Evolutionary conservation across 2,113 vertebrate species (phyloP), one percentile per base, ranked within the genome.

Genomic region (Cariama cristata): DNA sequence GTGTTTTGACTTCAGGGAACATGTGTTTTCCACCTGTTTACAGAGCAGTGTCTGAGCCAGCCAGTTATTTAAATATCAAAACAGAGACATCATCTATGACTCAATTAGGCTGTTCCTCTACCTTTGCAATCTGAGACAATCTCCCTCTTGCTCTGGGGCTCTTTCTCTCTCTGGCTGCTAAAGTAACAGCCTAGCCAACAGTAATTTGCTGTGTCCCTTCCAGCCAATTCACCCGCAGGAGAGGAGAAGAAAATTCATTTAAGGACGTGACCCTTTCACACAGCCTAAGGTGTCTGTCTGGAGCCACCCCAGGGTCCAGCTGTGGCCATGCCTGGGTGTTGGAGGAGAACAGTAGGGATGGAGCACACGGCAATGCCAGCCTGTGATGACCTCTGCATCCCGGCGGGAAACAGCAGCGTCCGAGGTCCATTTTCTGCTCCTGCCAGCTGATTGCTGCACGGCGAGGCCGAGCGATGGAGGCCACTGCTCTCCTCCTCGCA

Each of bases 391-490:
- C 11, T 19, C 32, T 12, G 38, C 33, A 18, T 44, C 52, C 23
- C 4, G 0, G 21, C 24, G 38, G 35, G 55, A 58, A 53, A 14
- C 56, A 62, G 18, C 35, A 24, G 4, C 12, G 24, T 14, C 68
- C 12, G 4, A 16, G 58, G 21, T 23, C 72, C 20, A 2, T 5
- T 52, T 32, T n/a, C 45, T 1, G 0, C 4, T 14, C 40, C 73
- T n/a, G 15, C 53, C 6, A 4, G 59, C 67, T 50, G 32, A 32
- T 40, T 22, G 30, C 16, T 12, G 27, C 62, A 5, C 0, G 11
- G 55, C 0, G 2, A 63, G 21, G 55, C 28, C 1, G 0, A 47
- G 49, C 0, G 1, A 23, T 5, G 26, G 22, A 59, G 23, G 15
- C 16, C 75, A 71, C n/a, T 0, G 2, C 27, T 49, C 49, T 49